These are phyloP conservation scores for Buceros bicornis DNA, from an alignment of 2,797 vertebrate genomes.

Conservation along the genomic window DNA sequence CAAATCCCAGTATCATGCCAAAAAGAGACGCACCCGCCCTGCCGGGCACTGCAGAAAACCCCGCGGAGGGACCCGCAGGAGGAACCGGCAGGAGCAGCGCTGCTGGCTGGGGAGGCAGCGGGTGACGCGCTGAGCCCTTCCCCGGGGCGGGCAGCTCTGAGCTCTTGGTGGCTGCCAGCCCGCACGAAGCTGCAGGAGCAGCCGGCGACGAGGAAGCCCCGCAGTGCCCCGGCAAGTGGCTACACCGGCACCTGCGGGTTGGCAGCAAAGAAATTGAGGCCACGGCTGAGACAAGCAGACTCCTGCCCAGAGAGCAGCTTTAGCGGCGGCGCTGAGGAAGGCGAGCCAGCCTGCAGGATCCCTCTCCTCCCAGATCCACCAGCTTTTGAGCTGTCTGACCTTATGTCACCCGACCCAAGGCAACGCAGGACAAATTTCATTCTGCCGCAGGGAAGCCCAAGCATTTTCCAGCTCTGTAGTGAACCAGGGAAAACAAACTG, in stretches of 20 bases:
- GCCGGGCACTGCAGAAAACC: background rate
- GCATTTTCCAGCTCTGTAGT: background rate
- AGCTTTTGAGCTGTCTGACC: background rate
- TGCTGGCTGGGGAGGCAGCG: background rate
- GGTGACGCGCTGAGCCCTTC: background rate
- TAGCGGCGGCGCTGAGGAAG: background rate
- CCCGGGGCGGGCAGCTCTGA: background rate
- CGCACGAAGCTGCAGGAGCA: background rate
- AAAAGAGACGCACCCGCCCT: background rate
- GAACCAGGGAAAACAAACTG: background rate
- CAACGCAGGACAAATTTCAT: background rate
- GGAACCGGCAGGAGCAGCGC: background rate
- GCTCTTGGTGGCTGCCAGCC: background rate
- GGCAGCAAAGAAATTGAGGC: background rate
- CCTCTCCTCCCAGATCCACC: background rate
- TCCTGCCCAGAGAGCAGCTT: slow-evolving; percentile 32
- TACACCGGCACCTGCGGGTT: background rate
- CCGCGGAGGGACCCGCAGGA: rapidly evolving
- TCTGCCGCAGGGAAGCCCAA: background rate
- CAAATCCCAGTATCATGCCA: rapidly evolving
- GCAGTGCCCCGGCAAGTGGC: background rate
- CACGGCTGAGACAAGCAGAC: slow-evolving; percentile 1
- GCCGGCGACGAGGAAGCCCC: background rate
- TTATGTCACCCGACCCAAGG: background rate
- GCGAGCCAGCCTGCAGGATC: background rate